Conservation (phyloP, 2,113 vertebrate species). For the Eidolon helvum region DNA sequence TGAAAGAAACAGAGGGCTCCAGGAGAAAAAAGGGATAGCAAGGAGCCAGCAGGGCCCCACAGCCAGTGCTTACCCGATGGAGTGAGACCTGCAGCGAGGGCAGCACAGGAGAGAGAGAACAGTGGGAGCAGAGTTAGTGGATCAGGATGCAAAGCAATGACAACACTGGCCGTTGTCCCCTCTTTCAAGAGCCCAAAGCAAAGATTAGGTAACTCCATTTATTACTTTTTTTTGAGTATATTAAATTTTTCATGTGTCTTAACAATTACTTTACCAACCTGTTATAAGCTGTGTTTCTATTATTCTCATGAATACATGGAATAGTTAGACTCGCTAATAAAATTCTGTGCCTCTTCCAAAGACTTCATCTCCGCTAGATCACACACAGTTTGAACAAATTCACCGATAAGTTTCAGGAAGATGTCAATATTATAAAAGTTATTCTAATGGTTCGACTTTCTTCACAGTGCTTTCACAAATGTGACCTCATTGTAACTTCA, state of each 20-base stretch:
- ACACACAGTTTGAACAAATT: neutral
- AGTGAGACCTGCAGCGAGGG: slow-evolving; percentile 89
- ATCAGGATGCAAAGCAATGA: neutral
- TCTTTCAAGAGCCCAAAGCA: neutral
- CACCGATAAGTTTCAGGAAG: neutral
- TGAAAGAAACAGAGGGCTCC: neutral
- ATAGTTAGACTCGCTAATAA: neutral
- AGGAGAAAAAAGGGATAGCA: neutral
- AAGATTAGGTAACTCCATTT: neutral
- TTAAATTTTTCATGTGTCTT: neutral
- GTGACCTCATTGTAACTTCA: neutral
- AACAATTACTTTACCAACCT: neutral
- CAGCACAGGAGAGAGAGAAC: slow-evolving; percentile 83
- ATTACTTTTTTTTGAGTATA: no score
- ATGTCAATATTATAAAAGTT: neutral
- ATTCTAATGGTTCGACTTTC: neutral
- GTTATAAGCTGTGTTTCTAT: neutral
- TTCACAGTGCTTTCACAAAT: neutral
- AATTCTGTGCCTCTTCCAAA: neutral
- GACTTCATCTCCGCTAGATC: neutral
- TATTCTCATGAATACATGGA: neutral
- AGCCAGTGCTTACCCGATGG: slow-evolving; percentile 91
- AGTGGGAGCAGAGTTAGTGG: slow-evolving; percentile 68
- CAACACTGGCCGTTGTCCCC: rapidly evolving
- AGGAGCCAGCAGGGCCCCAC: neutral